A percentile compares a stretch with the other conserved stretches of the same genome.
These are phyloP conservation scores for Zelleria hepariella DNA, from an alignment of 2,888 invertebrate species.

Conservation along the genomic window DNA sequence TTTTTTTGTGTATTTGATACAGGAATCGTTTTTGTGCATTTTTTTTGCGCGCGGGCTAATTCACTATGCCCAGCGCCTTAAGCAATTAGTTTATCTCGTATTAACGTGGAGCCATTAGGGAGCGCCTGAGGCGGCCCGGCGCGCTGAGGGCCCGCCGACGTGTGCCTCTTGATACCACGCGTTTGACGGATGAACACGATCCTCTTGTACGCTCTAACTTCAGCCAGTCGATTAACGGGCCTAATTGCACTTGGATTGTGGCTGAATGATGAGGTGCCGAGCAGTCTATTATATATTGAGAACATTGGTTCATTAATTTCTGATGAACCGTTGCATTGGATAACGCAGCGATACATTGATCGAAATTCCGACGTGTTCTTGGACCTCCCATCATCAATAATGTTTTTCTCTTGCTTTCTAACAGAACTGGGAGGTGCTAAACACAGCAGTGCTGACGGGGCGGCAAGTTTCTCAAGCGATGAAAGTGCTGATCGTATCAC, in stretches of 20 bases:
- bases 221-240: background rate
- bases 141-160: background rate
- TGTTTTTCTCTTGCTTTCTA: slow-evolving; percentile 18
- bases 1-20: no score
- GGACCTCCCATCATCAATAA: background rate
- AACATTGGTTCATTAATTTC: background rate
- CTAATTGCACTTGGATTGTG: background rate
- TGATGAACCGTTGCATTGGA: background rate
- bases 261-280: background rate
- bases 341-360: background rate
- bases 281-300: background rate
- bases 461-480: slow-evolving; percentile 94
- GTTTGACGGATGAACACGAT: slow-evolving; percentile 6
- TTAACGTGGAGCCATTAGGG: slow-evolving; percentile 43
- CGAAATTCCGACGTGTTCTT: background rate
- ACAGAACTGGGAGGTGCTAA: slow-evolving; percentile 95
- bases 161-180: slow-evolving; percentile 1
- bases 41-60: no score
- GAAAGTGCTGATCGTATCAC: slow-evolving; percentile 95
- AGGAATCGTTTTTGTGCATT: no score
- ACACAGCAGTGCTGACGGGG: slow-evolving; percentile 95
- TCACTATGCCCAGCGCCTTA: no score
- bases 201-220: background rate
- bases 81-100: slow-evolving; percentile 55
- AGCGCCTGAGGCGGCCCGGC: slow-evolving; percentile 26